phyloP scores from a whole-genome alignment of 2,113 vertebrate species.

The Callospermophilus lateralis region DNA sequence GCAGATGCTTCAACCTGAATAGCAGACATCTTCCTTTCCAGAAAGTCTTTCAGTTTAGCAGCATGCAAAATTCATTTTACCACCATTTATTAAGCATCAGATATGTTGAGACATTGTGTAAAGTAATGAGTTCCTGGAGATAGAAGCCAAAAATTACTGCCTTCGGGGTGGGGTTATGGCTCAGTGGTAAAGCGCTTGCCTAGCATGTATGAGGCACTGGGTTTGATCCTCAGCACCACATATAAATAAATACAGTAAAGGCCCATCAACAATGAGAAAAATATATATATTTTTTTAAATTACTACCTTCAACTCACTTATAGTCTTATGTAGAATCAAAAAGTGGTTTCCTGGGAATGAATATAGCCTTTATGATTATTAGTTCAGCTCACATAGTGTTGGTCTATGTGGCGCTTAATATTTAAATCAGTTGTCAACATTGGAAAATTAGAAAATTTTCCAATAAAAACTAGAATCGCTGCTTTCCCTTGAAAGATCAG shows the following conservation, averaged over 20 bases:
- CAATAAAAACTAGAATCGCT: not conserved
- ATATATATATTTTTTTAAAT: not conserved
- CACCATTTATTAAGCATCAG: not conserved
- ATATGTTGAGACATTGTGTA: not conserved
- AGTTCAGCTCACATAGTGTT: not conserved
- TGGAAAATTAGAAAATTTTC: slow-evolving; percentile 38
- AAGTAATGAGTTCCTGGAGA: not conserved
- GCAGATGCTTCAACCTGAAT: not conserved
- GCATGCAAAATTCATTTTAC: not conserved
- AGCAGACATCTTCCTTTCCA: not conserved
- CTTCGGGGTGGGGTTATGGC: too few relatives aligned
- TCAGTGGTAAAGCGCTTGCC: too few relatives aligned
- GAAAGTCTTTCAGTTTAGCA: not conserved
- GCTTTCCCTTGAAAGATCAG: not conserved
- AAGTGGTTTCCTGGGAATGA: not conserved
- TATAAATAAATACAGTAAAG: too few relatives aligned
- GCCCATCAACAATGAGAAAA: too few relatives aligned
- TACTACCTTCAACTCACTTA: not conserved
- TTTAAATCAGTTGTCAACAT: slow-evolving; percentile 17
- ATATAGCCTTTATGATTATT: not conserved
- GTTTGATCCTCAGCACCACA: too few relatives aligned
- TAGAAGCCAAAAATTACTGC: not conserved
- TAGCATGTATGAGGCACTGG: too few relatives aligned
- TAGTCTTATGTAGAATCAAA: not conserved
- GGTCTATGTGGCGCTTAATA: not conserved